Conservation (phyloP, 2,797 vertebrate species). For the Dendrocincla tyrannina region DNA sequence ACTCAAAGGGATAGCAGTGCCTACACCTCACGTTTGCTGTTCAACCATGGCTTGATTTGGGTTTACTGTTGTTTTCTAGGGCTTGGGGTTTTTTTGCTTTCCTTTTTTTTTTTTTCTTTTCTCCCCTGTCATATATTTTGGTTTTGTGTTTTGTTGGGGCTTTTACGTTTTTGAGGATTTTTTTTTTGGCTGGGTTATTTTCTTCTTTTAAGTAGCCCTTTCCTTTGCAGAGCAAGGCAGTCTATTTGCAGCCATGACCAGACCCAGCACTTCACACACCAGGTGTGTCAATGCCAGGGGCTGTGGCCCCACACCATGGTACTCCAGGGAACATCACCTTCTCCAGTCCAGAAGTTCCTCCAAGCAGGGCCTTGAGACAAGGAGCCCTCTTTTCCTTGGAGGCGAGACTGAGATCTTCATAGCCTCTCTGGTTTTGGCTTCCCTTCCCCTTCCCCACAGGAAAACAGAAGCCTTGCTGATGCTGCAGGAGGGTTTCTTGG, state of each 20-base stretch:
- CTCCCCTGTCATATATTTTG: background rate
- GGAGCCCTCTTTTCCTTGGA: fast-evolving
- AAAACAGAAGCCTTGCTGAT: background rate
- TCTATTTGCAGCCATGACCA: background rate
- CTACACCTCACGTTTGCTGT: background rate
- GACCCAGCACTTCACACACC: too few species aligned
- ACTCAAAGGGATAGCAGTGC: background rate
- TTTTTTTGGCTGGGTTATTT: too few species aligned
- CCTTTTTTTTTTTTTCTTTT: too few species aligned
- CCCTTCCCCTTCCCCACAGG: background rate
- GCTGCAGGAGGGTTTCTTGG: background rate
- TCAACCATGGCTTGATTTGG: fast-evolving
- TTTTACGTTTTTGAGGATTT: background rate
- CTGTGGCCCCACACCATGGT: fast-evolving
- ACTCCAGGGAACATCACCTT: fast-evolving
- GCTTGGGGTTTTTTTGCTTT: too few species aligned
- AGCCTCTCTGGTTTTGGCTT: background rate
- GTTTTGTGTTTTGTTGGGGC: background rate
- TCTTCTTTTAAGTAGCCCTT: background rate
- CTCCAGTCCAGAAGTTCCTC: background rate
- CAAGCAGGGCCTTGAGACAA: background rate
- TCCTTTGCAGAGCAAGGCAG: background rate
- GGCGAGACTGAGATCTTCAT: background rate
- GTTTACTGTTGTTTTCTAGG: background rate
- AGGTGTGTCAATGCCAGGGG: fast-evolving